Percentiles rank a stretch among this genome's conserved stretches.
Conservation (phyloP, 2,888 invertebrate genomes). For the Hoplodrina ambigua region DNA sequence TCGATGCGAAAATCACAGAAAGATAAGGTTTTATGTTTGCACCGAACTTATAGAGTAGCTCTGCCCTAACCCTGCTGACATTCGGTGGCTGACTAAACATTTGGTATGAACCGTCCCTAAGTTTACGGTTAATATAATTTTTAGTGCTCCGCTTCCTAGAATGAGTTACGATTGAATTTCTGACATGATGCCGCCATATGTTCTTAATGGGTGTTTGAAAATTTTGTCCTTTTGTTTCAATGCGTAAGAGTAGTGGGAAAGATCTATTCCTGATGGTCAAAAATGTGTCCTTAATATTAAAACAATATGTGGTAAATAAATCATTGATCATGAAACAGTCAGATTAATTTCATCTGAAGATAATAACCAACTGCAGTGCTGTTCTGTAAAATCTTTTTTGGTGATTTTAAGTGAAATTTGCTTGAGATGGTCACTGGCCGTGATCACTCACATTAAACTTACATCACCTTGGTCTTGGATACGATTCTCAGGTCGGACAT, state of each 20-base stretch:
- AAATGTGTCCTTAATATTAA: constrained; percentile 37
- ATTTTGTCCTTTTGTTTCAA: constrained; percentile 40
- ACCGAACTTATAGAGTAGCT: too few relatives aligned
- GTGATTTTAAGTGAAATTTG: too few relatives aligned
- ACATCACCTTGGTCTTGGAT: too few relatives aligned
- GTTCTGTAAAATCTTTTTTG: too few relatives aligned
- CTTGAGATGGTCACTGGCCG: too few relatives aligned
- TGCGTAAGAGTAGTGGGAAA: constrained; percentile 44
- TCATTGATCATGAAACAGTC: neutral
- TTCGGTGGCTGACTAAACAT: neutral
- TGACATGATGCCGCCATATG: constrained; percentile 61
- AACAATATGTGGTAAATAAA: neutral
- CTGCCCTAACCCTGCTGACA: neutral
- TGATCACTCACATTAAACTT: too few relatives aligned
- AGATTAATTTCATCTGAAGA: too few relatives aligned
- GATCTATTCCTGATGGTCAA: constrained; percentile 14
- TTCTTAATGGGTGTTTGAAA: constrained; percentile 51
- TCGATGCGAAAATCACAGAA: too few relatives aligned
- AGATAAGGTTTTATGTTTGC: too few relatives aligned
- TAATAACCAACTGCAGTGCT: too few relatives aligned
- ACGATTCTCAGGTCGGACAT: too few relatives aligned
- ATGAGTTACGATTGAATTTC: constrained; percentile 61
- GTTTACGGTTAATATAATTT: constrained; percentile 60
- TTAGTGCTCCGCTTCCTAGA: constrained; percentile 61
- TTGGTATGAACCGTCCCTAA: constrained; percentile 17